phyloP scores from a whole-genome alignment of 2,797 vertebrate species.

The Danio jaintianensis region DNA sequence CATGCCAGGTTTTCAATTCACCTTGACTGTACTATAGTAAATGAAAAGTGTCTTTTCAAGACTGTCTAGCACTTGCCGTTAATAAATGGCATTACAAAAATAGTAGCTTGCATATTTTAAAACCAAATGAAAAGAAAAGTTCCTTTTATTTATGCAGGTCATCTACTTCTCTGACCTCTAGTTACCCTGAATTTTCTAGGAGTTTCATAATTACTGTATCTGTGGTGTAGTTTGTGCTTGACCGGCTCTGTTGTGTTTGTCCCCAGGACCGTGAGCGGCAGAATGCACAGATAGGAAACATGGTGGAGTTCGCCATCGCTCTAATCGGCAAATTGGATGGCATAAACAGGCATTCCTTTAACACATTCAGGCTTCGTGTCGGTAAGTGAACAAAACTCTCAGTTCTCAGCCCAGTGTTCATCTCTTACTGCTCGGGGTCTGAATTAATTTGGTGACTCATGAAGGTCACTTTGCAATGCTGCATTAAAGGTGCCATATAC shows the following conservation, averaged over 20 bases:
- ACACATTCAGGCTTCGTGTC: constrained; percentile 92
- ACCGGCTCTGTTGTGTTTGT: constrained; percentile 26
- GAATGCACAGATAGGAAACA: constrained; percentile 92
- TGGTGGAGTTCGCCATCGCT: constrained; percentile 96
- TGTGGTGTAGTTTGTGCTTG: background rate
- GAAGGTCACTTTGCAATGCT: too few relatives aligned
- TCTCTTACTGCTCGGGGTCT: background rate
- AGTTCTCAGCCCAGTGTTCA: background rate
- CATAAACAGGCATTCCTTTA: constrained; percentile 98
- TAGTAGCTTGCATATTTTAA: background rate
- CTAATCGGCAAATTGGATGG: constrained; percentile 95
- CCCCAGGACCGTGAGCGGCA: constrained; percentile 88
- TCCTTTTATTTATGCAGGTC: background rate
- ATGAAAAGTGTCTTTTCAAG: background rate
- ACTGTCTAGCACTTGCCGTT: background rate
- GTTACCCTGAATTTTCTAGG: background rate
- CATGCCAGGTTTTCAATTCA: background rate
- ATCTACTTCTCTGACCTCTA: background rate
- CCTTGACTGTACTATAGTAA: background rate
- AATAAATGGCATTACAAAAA: background rate
- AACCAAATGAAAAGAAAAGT: constrained; percentile 1
- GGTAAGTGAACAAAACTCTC: constrained; percentile 80
- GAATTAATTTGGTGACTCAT: background rate
- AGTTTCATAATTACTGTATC: background rate
- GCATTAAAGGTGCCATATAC: too few relatives aligned